A percentile compares a stretch with the other conserved stretches of the same genome.
These are phyloP conservation scores for Blennius ocellaris DNA, from an alignment of 2,113 vertebrate species.

Conservation along the genomic window DNA sequence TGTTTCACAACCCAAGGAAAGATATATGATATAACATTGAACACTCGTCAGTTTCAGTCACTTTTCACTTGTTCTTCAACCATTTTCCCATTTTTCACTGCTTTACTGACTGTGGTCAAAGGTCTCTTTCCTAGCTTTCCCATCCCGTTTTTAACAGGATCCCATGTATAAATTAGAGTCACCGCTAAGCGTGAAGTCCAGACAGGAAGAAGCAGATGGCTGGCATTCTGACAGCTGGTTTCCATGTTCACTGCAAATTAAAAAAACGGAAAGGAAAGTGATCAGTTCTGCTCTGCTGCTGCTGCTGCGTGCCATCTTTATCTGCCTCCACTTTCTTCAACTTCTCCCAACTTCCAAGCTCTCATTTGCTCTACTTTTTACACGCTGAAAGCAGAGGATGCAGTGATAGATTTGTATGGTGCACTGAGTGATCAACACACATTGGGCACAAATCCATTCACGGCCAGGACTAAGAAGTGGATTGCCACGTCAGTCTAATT, in stretches of 20 bases:
- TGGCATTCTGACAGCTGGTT: slow-evolving; percentile 33
- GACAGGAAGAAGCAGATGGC: background rate
- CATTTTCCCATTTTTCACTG: too few relatives aligned
- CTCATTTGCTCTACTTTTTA: slow-evolving; percentile 40
- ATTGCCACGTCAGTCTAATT: slow-evolving; percentile 53
- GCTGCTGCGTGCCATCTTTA: slow-evolving; percentile 19
- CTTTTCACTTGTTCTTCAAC: too few relatives aligned
- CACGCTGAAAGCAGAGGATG: slow-evolving; percentile 34
- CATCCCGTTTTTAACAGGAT: background rate
- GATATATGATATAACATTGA: too few relatives aligned
- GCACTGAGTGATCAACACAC: slow-evolving; percentile 39
- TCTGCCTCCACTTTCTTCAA: slow-evolving; percentile 17
- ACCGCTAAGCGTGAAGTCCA: background rate
- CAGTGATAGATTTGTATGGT: slow-evolving; percentile 28
- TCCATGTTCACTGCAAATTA: slow-evolving; percentile 32
- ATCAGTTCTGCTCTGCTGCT: slow-evolving; percentile 46
- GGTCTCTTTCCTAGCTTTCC: background rate
- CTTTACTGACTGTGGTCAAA: background rate
- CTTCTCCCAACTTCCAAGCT: slow-evolving; percentile 18
- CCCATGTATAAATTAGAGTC: slow-evolving; percentile 1
- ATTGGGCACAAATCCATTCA: slow-evolving; percentile 41
- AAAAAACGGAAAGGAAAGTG: slow-evolving; percentile 23
- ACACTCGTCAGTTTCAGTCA: too few relatives aligned
- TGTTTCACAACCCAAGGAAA: too few relatives aligned
- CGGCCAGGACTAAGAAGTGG: slow-evolving; percentile 24